Base-by-base conservation (phyloP, 2,888 invertebrate genomes). In the Pharmacophagus antenor region DNA sequence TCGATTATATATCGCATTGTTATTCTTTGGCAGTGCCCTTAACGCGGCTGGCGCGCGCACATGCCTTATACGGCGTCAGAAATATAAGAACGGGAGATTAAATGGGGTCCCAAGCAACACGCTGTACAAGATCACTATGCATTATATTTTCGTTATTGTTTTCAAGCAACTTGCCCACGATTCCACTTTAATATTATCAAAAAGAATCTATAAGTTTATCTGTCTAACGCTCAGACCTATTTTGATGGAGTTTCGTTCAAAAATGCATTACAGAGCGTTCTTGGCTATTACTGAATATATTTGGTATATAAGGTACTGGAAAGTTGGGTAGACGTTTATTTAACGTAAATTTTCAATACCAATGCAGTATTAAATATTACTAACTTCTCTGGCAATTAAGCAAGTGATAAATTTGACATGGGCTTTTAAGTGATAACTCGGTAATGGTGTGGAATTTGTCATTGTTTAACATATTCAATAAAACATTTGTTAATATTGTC, bases 71-170 rank as follows among this genome's bases (percentile, higher is more conserved):
- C 71, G 88, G 88, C 72, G 70, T 71, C 72, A 78, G 76, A 82
- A 82, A 78, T 82, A 85, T 82, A 83, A 85, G 82, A 86, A 81
- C 85, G 71, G 80, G 85, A 87, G 81, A 85, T 84, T 84, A 85
- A 73, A 87, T 82, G 79, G 82, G 79, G 72, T 74, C 73, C 70
- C 67, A 70, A 60, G 63, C 69, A 66, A 67, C 67, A 69, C 69
- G 74, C 75, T 73, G 66, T 62, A 68, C 78, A 81, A 84, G 85
- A 85, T 76, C 81, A 70, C 66, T 63, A 71, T 72, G 64, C 76
- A 79, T 44, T 77, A 78, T 77, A 74, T 82, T 80, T 80, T 79
- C 76, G 80, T 82, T 80, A 58, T 46, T 58, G 58, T 58, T 58
- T 58, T 31, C 51, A 15, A 51, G 51, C 46, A 46, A 31, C 51